Conservation (phyloP, 2,113 vertebrate species). For the Cnemophilus loriae region DNA sequence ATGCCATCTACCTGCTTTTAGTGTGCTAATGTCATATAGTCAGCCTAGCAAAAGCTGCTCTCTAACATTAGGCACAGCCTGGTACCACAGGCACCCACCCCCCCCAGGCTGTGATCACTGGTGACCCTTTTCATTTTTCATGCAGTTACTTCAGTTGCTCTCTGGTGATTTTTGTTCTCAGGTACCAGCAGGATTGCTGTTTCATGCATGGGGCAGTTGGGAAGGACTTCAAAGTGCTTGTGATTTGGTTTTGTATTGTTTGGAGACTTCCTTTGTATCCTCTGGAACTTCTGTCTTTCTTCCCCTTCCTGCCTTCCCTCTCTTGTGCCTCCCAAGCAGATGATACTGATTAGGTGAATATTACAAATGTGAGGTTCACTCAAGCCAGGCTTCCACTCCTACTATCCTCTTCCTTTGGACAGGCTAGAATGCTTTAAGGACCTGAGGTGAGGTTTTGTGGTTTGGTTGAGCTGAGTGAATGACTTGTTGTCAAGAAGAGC, state of each 20-base stretch:
- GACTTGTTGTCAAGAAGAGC: neutral
- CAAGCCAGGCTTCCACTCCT: neutral
- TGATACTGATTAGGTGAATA: neutral
- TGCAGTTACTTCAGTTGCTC: neutral
- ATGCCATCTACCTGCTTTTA: neutral
- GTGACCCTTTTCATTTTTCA: neutral
- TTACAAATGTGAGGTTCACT: neutral
- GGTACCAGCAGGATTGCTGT: neutral
- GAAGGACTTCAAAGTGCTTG: neutral
- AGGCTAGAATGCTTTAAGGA: neutral
- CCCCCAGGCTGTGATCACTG: neutral
- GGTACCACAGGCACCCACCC: neutral
- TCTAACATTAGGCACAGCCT: neutral
- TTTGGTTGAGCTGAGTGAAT: neutral
- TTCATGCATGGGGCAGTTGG: neutral
- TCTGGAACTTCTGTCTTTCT: neutral
- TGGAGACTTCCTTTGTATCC: neutral
- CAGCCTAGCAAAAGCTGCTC: neutral
- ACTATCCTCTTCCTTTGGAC: neutral
- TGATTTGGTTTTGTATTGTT: neutral
- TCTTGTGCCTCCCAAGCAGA: neutral
- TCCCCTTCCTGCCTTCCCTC: neutral
- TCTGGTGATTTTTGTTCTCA: neutral
- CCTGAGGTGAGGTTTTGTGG: neutral
- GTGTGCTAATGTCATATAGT: neutral